Conservation (phyloP, 1,140 invertebrate species). For the Drosophila oshimai region DNA sequence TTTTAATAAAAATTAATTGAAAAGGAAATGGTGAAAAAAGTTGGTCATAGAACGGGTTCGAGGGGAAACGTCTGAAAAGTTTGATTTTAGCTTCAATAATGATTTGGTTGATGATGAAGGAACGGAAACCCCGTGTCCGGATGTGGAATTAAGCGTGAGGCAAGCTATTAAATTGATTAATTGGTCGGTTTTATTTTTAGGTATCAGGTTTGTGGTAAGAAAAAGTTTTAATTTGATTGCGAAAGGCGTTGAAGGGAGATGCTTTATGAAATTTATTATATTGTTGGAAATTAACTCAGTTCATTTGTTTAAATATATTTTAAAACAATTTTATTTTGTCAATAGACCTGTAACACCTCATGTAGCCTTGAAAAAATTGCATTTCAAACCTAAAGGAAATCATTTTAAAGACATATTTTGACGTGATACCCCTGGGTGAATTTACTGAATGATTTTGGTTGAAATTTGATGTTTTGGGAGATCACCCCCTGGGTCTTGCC, state of each 20-base stretch:
- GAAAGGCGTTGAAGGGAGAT: too few relatives aligned
- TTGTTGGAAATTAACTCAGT: too few relatives aligned
- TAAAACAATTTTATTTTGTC: too few relatives aligned
- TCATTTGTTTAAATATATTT: too few relatives aligned
- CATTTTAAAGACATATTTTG: constrained; percentile 15
- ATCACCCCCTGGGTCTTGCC: neutral
- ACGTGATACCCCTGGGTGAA: constrained; percentile 4
- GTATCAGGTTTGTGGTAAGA: neutral
- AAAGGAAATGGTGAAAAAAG: constrained; percentile 46
- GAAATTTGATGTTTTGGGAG: neutral
- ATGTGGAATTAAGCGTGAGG: constrained; percentile 13
- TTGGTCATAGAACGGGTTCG: neutral
- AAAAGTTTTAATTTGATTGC: neutral
- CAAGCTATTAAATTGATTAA: constrained; percentile 43
- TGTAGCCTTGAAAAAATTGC: neutral
- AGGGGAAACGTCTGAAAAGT: constrained; percentile 51
- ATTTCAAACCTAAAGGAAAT: neutral
- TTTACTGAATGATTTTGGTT: neutral
- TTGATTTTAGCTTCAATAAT: constrained; percentile 32
- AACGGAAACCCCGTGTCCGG: neutral
- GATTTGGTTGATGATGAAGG: constrained; percentile 1
- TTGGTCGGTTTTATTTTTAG: constrained; percentile 3
- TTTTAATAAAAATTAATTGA: constrained; percentile 72
- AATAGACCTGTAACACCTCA: neutral
- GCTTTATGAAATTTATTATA: too few relatives aligned